These are phyloP conservation scores for Montipora capricornis DNA, from an alignment of 64 coral and sea anemone species.

Conservation along the genomic window DNA sequence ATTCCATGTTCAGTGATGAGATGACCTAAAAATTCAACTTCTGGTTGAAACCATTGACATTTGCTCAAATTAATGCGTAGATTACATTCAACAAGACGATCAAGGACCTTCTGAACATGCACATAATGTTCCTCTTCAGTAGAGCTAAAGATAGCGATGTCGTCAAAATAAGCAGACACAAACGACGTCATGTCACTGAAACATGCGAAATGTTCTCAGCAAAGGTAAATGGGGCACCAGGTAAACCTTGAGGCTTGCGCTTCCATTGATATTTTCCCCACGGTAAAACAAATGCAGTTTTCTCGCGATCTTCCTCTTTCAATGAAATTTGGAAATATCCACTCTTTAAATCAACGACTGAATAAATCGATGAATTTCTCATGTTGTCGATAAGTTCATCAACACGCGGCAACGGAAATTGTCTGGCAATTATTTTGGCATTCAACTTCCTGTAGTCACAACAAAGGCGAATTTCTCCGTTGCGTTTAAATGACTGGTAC, in stretches of 20 bases:
- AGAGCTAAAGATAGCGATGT: slow-evolving; percentile 28
- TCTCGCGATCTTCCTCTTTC: slow-evolving; percentile 55
- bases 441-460: slow-evolving; percentile 58
- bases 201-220: slow-evolving; percentile 39
- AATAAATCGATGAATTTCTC: slow-evolving; percentile 30
- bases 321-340: slow-evolving; percentile 59
- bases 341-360: slow-evolving; percentile 48
- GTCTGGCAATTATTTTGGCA: slow-evolving; percentile 36
- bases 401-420: slow-evolving; percentile 55
- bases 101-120: slow-evolving; percentile 35
- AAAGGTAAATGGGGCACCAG: slow-evolving; percentile 48
- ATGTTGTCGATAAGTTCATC: slow-evolving; percentile 59
- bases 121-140: slow-evolving; percentile 18
- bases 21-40: too few species aligned
- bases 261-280: slow-evolving; percentile 61
- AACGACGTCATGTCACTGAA: slow-evolving; percentile 44
- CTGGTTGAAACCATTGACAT: too few species aligned
- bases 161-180: slow-evolving; percentile 49
- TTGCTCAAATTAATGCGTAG: neutral
- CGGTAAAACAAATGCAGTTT: slow-evolving; percentile 63
- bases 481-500: neutral
- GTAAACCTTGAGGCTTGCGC: slow-evolving; percentile 36
- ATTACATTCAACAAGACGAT: slow-evolving; percentile 30
- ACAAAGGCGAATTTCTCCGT: slow-evolving; percentile 44
- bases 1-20: too few species aligned